These are phyloP conservation scores for Hemithea aestivaria DNA, from an alignment of 2,888 invertebrate species.

Conservation along the genomic window DNA sequence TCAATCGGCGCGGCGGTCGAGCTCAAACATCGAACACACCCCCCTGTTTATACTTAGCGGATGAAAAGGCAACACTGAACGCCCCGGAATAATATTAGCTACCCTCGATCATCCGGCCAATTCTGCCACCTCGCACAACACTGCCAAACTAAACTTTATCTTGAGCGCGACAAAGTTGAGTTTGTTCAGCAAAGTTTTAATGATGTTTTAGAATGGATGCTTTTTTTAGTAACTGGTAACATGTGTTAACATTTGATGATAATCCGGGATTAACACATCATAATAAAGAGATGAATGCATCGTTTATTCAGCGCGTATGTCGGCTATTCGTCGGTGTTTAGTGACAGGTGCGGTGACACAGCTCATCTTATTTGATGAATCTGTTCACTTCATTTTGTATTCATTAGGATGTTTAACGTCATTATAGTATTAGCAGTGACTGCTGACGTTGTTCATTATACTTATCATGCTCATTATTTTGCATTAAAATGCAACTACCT, in stretches of 20 bases:
- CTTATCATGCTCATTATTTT: too few species aligned
- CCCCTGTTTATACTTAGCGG: conserved; percentile 77
- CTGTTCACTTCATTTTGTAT: conserved; percentile 17
- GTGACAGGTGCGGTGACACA: conserved; percentile 68
- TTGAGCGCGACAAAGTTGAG: conserved; percentile 33
- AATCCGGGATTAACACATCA: conserved; percentile 78
- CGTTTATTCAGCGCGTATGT: conserved; percentile 75
- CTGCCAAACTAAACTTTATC: conserved; percentile 39
- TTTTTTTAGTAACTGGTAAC: conserved; percentile 77
- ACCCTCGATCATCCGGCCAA: conserved; percentile 73
- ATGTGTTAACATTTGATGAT: conserved; percentile 79
- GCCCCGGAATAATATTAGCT: conserved; percentile 79
- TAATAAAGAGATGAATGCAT: conserved; percentile 77
- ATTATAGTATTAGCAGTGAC: conserved; percentile 5
- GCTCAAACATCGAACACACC: conserved; percentile 72
- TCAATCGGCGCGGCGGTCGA: conserved; percentile 67
- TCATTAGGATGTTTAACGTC: conserved; percentile 5
- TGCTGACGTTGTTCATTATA: conserved; percentile 13
- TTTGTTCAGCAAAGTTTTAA: conserved; percentile 27
- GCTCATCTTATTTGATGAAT: conserved; percentile 57
- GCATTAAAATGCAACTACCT: too few species aligned
- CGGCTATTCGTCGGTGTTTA: conserved; percentile 66
- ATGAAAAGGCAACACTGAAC: conserved; percentile 78
- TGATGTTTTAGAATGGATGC: conserved; percentile 33
- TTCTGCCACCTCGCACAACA: conserved; percentile 43